Evolutionary conservation across 2,888 invertebrate species (phyloP).

Genomic region (Mactromeris polynyma): DNA sequence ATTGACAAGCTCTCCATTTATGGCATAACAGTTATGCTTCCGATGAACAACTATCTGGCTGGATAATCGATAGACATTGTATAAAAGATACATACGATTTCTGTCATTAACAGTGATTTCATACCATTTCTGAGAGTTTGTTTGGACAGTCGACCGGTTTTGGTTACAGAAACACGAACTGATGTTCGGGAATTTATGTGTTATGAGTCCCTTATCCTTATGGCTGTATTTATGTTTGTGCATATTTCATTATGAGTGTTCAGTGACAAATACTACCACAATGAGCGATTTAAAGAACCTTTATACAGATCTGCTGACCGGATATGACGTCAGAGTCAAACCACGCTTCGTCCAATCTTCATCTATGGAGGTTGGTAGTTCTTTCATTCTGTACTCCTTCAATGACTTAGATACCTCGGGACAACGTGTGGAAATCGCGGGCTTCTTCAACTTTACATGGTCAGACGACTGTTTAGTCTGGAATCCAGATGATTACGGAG

Average conservation of each 20-base stretch:
- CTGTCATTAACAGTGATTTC: no score
- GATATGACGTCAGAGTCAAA: slow-evolving; percentile 5
- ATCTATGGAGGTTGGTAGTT: background rate
- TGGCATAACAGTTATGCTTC: no score
- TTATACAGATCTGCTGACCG: background rate
- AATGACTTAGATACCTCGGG: background rate
- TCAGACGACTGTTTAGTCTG: background rate
- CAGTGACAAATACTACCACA: background rate
- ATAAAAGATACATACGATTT: no score
- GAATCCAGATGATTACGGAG: background rate
- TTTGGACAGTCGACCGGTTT: no score
- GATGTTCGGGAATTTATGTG: no score
- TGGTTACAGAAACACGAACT: no score
- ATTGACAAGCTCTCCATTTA: no score
- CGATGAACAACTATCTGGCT: no score
- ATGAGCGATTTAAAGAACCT: background rate
- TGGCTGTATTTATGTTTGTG: no score
- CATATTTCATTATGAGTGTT: background rate
- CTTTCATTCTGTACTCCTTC: background rate
- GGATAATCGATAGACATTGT: no score
- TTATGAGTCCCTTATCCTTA: no score
- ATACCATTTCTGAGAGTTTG: no score
- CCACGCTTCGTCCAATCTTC: background rate
- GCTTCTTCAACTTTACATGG: background rate
- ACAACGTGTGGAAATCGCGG: background rate